Evolutionary conservation across 2,888 invertebrate species (phyloP).

Genomic region (Hyppa rectilinea): DNA sequence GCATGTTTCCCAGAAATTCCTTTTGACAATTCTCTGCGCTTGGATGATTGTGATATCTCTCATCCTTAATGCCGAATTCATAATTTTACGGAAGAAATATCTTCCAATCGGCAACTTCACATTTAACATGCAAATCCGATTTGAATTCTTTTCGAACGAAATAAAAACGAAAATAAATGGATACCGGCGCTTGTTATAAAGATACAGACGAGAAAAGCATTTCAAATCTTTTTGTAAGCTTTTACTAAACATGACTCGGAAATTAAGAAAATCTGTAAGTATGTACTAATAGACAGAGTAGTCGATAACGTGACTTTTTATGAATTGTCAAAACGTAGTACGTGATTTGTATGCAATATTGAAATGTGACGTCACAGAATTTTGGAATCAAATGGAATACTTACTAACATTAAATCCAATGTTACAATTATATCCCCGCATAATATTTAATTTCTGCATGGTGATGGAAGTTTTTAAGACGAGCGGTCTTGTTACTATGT

Average conservation of each 20-base stretch:
- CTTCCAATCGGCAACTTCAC: constrained; percentile 25
- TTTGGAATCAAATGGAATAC: too few species aligned
- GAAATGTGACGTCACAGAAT: too few species aligned
- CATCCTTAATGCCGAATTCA: constrained; percentile 38
- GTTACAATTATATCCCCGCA: too few species aligned
- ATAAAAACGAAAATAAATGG: background rate
- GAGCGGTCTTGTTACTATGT: too few species aligned
- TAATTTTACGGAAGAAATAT: constrained; percentile 43
- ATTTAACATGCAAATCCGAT: constrained; percentile 27
- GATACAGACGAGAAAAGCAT: background rate
- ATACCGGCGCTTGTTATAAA: background rate
- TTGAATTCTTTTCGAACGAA: constrained; percentile 10
- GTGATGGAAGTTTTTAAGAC: too few species aligned
- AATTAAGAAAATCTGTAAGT: background rate
- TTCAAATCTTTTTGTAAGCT: background rate
- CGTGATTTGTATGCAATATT: too few species aligned
- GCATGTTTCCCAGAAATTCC: constrained; percentile 37
- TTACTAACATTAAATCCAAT: too few species aligned
- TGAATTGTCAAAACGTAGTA: too few species aligned
- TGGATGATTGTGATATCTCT: constrained; percentile 49
- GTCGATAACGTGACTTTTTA: too few species aligned
- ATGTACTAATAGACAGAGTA: background rate
- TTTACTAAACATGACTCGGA: background rate
- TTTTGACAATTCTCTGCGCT: constrained; percentile 46
- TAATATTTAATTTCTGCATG: too few species aligned